Evolutionary conservation across 2,113 vertebrate genomes (phyloP), one percentile per base, ranked within the genome.

Genomic region (Panthera tigris): DNA sequence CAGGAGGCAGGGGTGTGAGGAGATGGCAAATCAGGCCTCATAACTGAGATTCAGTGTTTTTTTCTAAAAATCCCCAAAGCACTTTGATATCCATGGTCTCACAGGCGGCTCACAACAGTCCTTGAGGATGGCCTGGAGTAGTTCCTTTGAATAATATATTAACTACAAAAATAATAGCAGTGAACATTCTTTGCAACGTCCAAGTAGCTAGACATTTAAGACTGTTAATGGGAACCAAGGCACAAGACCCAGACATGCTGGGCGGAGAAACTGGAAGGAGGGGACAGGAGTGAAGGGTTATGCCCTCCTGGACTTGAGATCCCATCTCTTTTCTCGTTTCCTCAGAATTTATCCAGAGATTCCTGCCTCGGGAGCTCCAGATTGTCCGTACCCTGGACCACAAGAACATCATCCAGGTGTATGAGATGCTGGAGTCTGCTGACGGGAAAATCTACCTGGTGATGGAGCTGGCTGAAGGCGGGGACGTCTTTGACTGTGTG

Each of bases 281-380:
- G 50, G 81, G 71, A 19, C 7, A 11, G 36, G n/a, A 55, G 36
- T 16, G 39, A 88, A 65, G 48, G 94, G 45, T 39, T 33, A 65
- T 65, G 41, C 31, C 84, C 16, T 82, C 87, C 45, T 71, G 31
- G 82, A 65, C 41, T n/a, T 88, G 68, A 85, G 18, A 50, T 23
- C 63, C 63, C 52, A 55, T 79, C 25, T 91, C 63, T 90, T 61
- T 57, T 0, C 7, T 33, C 45, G 76, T 95, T 48, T 91, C 12
- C 23, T 12, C 92, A 99, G 99, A 99, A 65, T 99, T 99, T 95
- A 97, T 98, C 85, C 98, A 97, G 91, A 98, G 89, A 95, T 99
- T 99, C 98, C 98, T 99, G 97, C 98, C 99, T 86, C 97, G 97
- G 74, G 98, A 99, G 91, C 98, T 99, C 87, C 98, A 99, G 97